Evolutionary conservation across 2,888 invertebrate species (phyloP).

Genomic region (Melolontha melolontha): DNA sequence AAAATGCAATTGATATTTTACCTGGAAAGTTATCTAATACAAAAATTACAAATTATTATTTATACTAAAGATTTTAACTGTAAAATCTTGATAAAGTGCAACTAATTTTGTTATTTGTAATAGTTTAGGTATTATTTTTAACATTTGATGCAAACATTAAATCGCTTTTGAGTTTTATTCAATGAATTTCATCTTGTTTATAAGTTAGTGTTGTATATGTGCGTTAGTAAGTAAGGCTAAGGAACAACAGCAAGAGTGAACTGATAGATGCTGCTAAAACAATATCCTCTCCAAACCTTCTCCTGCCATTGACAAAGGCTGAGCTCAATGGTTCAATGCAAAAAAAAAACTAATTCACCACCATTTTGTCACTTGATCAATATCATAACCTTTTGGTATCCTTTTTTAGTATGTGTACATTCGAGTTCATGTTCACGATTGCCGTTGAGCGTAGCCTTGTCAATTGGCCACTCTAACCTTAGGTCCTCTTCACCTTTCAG

Average conservation of each 20-base stretch:
- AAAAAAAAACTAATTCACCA: constrained; percentile 33
- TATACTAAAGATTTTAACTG: too few relatives aligned
- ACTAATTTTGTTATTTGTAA: too few relatives aligned
- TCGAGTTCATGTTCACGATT: constrained; percentile 58
- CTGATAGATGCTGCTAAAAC: constrained; percentile 44
- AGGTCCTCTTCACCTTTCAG: constrained; percentile 65
- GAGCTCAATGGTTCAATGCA: constrained; percentile 58
- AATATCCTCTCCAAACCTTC: constrained; percentile 34
- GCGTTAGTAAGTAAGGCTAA: constrained; percentile 54
- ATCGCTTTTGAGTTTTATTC: too few relatives aligned
- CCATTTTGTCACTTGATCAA: constrained; percentile 38
- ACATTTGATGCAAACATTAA: too few relatives aligned
- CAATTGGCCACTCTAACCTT: constrained; percentile 53
- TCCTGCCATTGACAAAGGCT: constrained; percentile 58
- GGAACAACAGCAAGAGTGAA: constrained; percentile 62
- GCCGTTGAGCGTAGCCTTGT: constrained; percentile 64
- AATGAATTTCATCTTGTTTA: constrained; percentile 8
- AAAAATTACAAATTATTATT: too few relatives aligned
- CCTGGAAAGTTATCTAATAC: too few relatives aligned
- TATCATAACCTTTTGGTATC: constrained; percentile 36
- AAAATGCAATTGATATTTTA: too few relatives aligned
- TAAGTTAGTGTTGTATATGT: constrained; percentile 39
- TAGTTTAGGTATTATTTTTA: too few relatives aligned
- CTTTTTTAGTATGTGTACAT: constrained; percentile 28
- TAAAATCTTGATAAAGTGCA: too few relatives aligned